Evolutionary conservation across 2,797 vertebrate species (phyloP).

Genomic region (Platalea minor): DNA sequence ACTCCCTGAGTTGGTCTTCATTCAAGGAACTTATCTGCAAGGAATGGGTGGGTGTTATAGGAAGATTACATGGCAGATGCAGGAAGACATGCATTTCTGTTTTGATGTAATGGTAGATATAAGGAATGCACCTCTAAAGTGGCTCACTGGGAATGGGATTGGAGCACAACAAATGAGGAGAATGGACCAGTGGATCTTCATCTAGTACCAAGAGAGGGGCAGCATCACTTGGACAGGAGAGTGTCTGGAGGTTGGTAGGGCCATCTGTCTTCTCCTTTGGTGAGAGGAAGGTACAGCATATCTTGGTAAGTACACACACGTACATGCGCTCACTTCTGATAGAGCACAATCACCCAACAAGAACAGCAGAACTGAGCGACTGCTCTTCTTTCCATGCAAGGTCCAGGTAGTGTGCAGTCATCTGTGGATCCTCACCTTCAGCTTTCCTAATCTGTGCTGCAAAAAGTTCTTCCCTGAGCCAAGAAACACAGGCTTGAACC

Average conservation of each 20-base stretch:
- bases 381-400: background rate
- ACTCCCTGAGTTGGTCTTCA: background rate
- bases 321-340: background rate
- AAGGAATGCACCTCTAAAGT: background rate
- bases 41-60: background rate
- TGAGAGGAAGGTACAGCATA: background rate
- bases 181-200: background rate
- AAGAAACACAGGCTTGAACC: background rate
- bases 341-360: background rate
- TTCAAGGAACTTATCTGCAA: background rate
- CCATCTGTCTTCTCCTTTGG: background rate
- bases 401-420: background rate
- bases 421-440: background rate
- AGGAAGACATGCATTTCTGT: background rate
- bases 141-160: background rate
- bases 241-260: background rate
- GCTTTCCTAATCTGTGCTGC: background rate
- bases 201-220: background rate
- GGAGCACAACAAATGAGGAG: background rate
- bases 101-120: background rate
- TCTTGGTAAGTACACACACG: rapidly evolving
- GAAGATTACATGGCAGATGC: background rate
- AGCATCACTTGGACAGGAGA: background rate
- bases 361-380: background rate
- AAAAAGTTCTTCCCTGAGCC: background rate